phyloP scores from a whole-genome alignment of 2,888 invertebrate species.

The Heliothis peltigera region DNA sequence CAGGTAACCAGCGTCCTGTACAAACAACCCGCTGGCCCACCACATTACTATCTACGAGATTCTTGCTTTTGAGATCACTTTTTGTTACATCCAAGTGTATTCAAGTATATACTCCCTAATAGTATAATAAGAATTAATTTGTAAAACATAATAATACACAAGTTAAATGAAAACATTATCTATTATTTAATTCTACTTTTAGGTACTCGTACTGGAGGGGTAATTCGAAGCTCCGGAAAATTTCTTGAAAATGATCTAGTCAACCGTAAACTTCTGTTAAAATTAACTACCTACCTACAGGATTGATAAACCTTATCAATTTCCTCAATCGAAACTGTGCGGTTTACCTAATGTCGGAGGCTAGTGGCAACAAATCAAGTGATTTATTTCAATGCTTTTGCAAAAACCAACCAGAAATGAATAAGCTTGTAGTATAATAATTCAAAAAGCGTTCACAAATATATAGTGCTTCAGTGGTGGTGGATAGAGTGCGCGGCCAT shows the following conservation, averaged over 20 bases:
- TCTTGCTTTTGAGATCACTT: constrained; percentile 2
- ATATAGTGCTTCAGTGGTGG: constrained; percentile 28
- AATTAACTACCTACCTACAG: neutral
- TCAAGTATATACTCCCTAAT: no score
- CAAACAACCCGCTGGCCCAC: constrained; percentile 40
- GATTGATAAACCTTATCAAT: neutral
- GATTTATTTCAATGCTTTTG: neutral
- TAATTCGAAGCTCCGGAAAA: neutral
- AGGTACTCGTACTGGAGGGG: neutral
- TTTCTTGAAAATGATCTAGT: neutral
- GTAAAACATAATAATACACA: no score
- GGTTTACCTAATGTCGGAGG: neutral
- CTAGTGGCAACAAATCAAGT: neutral
- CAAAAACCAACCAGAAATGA: neutral
- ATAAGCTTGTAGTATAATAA: constrained; percentile 3
- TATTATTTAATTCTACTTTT: neutral
- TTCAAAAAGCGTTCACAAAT: constrained; percentile 36
- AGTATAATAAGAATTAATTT: no score
- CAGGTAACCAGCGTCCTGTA: constrained; percentile 34
- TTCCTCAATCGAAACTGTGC: neutral
- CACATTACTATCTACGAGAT: constrained; percentile 1
- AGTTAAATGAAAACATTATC: no score
- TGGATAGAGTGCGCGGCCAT: constrained; percentile 24
- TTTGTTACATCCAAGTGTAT: no score
- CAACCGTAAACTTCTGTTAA: neutral